Percentiles rank a stretch among this genome's conserved stretches.
Evolutionary conservation across 2,113 vertebrate genomes (phyloP).

Genomic region (Cebidichthys violaceus): DNA sequence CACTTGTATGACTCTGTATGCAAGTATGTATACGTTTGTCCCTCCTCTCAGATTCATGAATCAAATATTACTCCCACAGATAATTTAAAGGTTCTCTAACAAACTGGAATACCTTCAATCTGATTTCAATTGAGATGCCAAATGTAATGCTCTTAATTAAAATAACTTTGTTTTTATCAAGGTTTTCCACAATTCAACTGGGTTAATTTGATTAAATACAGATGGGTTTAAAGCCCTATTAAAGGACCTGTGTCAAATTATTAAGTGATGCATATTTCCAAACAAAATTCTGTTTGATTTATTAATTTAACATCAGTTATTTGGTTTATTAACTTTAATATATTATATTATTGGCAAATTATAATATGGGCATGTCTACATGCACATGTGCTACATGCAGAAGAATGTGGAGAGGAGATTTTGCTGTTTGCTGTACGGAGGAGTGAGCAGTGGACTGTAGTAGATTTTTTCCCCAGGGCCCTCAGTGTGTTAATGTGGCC

Average conservation of each 20-base stretch:
- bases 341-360: background rate
- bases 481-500: slow-evolving; percentile 10
- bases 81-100: background rate
- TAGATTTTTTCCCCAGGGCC: background rate
- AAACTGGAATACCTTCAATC: background rate
- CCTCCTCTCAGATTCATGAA: background rate
- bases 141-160: background rate
- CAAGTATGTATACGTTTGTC: background rate
- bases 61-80: background rate
- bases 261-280: background rate
- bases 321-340: background rate
- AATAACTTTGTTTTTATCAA: background rate
- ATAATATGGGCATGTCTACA: background rate
- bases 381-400: background rate
- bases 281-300: background rate
- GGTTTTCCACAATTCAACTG: background rate
- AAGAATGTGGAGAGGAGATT: slow-evolving; percentile 1
- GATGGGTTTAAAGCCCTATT: background rate
- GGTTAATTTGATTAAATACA: background rate
- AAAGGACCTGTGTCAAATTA: background rate
- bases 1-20: background rate
- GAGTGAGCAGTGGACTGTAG: background rate
- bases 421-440: background rate
- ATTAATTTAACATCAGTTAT: background rate
- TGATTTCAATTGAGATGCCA: background rate